Base-by-base conservation (phyloP, 2,113 vertebrate species). In the Nettapus auritus region DNA sequence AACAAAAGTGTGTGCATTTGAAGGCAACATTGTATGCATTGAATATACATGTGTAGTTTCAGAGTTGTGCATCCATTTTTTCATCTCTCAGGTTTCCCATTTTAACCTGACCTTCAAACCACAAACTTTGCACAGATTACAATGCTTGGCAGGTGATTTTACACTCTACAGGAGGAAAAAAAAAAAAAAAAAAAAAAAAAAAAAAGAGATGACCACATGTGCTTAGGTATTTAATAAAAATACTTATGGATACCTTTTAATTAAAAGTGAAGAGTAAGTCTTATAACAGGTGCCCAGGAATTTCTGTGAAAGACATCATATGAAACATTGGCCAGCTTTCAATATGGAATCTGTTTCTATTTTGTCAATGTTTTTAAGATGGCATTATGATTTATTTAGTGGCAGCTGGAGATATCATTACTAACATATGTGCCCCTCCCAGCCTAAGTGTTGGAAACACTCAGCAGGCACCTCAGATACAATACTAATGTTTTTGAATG, bases 381-480 rank as follows among this genome's bases (percentile, higher is more conserved):
- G 92, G 92, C 93, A 95, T 96, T 93, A 82, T 97, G 96, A 97
- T 97, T 94, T 96, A 95, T 96, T 92, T 90, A 90, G 69, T 92
- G 95, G 88, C 93, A 97, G 96, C 92, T 96, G 94, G 88, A 83
- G 77, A 76, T 88, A 95, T 76, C 88, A 95, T 96, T 97, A 71
- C 92, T 93, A 94, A 92, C 92, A 94, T 85, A 74, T 96, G 90
- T 44, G 11, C 77, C 80, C 86, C 90, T 94, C 86, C 73, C 62
- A 88, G 69, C 38, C 25, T 90, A 95, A 93, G 76, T 62, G 69
- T 96, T 8, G 2, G 87, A 96, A 95, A 92, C 2, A 31, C 86
- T 93, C 88, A 87, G 78, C 92, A 95, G 83, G 73, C 76, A 92
- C 82, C 75, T 73, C 89, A 86, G 66, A 92, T 76, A 73, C 62